phyloP scores from a whole-genome alignment of 2,888 invertebrate species.

The Oxytorus armatus region DNA sequence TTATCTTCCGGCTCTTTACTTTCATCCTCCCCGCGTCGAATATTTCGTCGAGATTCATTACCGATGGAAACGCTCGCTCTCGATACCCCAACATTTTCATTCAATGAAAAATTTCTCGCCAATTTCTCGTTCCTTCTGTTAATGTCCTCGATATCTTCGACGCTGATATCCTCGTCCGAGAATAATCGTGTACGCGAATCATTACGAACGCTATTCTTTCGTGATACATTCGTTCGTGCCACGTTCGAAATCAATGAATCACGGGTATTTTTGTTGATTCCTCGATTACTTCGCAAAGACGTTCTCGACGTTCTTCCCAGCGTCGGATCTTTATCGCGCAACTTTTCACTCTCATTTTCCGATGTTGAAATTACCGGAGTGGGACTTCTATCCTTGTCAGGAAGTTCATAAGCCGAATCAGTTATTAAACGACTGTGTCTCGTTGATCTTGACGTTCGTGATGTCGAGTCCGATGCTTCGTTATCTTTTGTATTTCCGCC shows the following conservation, averaged over 20 bases:
- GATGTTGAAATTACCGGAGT: slow-evolving; percentile 38
- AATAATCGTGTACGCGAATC: slow-evolving; percentile 15
- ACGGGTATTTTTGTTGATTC: neutral
- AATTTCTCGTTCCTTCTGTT: neutral
- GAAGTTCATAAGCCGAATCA: slow-evolving; percentile 61
- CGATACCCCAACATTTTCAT: neutral
- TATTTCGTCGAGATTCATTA: neutral
- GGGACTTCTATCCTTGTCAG: slow-evolving; percentile 56
- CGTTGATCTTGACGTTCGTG: neutral
- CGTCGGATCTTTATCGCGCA: neutral
- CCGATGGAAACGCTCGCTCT: neutral
- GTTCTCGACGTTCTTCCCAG: neutral
- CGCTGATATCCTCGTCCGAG: slow-evolving; percentile 48
- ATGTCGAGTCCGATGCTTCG: neutral
- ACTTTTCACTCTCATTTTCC: slow-evolving; percentile 28
- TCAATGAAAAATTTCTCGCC: neutral
- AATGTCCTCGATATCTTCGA: slow-evolving; percentile 7
- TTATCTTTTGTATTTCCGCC: neutral
- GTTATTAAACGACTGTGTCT: slow-evolving; percentile 8
- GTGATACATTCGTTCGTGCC: neutral
- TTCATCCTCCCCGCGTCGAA: too few species aligned
- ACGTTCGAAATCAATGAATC: slow-evolving; percentile 1
- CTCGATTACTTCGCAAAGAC: neutral
- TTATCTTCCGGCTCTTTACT: too few species aligned
- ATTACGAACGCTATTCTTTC: neutral